phyloP scores from a whole-genome alignment of 2,888 invertebrate species.

The Lottia scabra region DNA sequence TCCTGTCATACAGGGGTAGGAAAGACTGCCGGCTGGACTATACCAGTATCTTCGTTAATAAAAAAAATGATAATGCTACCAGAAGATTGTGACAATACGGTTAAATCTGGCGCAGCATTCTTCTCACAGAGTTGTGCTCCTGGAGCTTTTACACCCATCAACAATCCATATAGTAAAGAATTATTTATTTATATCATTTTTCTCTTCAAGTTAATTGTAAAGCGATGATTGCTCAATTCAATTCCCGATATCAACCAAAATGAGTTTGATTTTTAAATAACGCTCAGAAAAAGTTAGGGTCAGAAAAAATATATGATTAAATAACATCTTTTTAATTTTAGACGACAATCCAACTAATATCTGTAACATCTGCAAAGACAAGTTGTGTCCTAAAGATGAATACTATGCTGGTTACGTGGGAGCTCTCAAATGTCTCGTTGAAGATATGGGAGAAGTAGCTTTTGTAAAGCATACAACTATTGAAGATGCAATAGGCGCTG shows the following conservation, averaged over 20 bases:
- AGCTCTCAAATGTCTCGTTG: constrained; percentile 82
- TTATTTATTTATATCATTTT: no score
- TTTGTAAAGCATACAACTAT: constrained; percentile 75
- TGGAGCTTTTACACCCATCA: constrained; percentile 86
- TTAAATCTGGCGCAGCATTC: constrained; percentile 88
- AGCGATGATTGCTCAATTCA: no score
- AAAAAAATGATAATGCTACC: constrained; percentile 76
- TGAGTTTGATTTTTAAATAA: no score
- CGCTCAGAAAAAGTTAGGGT: no score
- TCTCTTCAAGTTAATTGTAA: no score
- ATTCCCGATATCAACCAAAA: no score
- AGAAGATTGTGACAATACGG: constrained; percentile 94
- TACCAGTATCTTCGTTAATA: constrained; percentile 89
- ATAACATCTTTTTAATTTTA: constrained; percentile 53
- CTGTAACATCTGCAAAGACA: constrained; percentile 84
- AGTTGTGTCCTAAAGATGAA: constrained; percentile 74
- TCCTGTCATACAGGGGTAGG: constrained; percentile 77
- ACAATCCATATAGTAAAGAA: constrained; percentile 76
- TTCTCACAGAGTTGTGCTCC: constrained; percentile 93
- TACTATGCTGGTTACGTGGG: constrained; percentile 87
- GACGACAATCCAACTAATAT: constrained; percentile 78
- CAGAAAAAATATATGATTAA: no score
- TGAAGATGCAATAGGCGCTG: neutral
- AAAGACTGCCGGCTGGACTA: constrained; percentile 90
- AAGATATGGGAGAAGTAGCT: constrained; percentile 86